These are phyloP conservation scores for Carpatolechia fugitivella DNA, from an alignment of 2,888 invertebrate genomes.

Conservation along the genomic window DNA sequence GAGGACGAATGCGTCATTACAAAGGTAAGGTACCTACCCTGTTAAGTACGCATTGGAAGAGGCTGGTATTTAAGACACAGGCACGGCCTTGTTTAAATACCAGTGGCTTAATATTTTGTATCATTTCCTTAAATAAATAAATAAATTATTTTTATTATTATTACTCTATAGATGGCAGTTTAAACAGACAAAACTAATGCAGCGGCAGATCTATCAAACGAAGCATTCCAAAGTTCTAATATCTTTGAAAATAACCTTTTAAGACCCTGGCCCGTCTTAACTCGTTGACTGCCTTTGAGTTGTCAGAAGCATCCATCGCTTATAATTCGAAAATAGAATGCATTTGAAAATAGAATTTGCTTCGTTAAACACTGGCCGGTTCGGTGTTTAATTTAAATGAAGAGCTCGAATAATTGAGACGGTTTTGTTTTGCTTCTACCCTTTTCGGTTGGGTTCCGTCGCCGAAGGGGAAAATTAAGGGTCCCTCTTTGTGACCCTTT, in stretches of 20 bases:
- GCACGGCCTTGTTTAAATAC: too few species aligned
- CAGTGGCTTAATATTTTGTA: too few species aligned
- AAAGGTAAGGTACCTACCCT: too few species aligned
- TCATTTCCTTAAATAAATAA: too few species aligned
- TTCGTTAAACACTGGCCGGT: slow-evolving; percentile 33
- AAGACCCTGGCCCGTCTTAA: background rate
- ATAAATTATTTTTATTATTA: too few species aligned
- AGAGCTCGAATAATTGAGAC: slow-evolving; percentile 19
- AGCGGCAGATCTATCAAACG: background rate
- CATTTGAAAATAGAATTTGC: slow-evolving; percentile 24
- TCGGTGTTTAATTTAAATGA: slow-evolving; percentile 33
- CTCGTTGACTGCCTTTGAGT: slow-evolving; percentile 2
- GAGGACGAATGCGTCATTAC: too few species aligned
- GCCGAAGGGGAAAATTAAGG: background rate
- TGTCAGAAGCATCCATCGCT: slow-evolving; percentile 19
- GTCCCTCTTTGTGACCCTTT: background rate
- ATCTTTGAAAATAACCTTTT: background rate
- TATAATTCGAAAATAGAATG: slow-evolving; percentile 19
- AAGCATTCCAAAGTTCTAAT: background rate
- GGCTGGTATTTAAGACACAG: too few species aligned
- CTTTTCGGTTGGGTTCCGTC: slow-evolving; percentile 9
- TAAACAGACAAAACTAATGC: too few species aligned
- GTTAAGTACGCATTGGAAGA: too few species aligned
- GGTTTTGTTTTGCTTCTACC: slow-evolving; percentile 5
- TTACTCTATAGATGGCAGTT: too few species aligned